Evolutionary conservation across 2,888 invertebrate species (phyloP), one percentile per base, ranked within the genome.

Genomic region (Busseola fusca): DNA sequence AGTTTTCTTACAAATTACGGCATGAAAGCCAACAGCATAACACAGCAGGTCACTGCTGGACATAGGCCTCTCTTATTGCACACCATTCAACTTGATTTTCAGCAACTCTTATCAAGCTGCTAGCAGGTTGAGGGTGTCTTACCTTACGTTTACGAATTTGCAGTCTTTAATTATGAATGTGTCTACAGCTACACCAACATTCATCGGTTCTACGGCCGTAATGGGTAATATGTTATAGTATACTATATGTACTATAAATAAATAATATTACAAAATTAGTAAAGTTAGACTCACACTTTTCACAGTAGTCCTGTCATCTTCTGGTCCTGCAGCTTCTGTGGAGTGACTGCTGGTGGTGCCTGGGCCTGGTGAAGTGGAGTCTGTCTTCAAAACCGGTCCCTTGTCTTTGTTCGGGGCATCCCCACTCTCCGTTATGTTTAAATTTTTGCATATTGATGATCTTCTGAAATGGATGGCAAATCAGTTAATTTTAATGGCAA

Each of bases 381-480:
- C 91, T n/a, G 82, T 54, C 64, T 91, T 92, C 14, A 34, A 74
- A 2, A 74, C 64, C 2, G 67, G 62, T 21, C 76, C 76, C 70
- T 91, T 92, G 21, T 90, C 90, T 64, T 91, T 93, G 3, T 90
- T 90, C 5, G 85, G 71, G 30, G 84, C 76, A 50, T 88, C 91
- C 34, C 86, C 83, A 77, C 83, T 87, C 34, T 93, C 93, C 40
- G 89, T 84, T 34, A 92, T 81, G 81, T 86, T 92, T 79, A 91
- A 88, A 83, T 87, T 94, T 83, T 93, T 93, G 83, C 93, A 92
- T 82, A 95, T 65, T 76, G 95, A 95, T 64, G 93, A 91, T 75
- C 95, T 88, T 81, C 94, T 94, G 88, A 18, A 89, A 77, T 45
- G n/a, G n/a, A n/a, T n/a, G 6, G 4, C 21, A 37, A 58, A n/a